A percentile compares a stretch with the other conserved stretches of the same genome.
Conservation (phyloP, 2,888 invertebrate genomes). For the Danaus chrysippus region DNA sequence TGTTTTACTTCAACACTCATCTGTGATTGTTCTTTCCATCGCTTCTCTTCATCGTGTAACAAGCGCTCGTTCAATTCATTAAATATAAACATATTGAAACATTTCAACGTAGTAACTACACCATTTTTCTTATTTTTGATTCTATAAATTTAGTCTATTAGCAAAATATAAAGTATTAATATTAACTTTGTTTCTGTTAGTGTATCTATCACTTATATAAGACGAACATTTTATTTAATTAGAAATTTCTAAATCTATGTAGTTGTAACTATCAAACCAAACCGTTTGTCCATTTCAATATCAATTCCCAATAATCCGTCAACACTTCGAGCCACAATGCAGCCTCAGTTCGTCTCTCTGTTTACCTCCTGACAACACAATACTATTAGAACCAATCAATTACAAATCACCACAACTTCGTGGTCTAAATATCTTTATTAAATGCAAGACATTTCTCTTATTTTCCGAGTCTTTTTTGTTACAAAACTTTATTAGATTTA, state of each 20-base stretch:
- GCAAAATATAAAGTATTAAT: no score
- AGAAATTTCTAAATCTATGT: background rate
- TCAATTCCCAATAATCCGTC: background rate
- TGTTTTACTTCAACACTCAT: no score
- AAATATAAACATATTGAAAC: no score
- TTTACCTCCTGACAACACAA: slow-evolving; percentile 29
- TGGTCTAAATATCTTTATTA: background rate
- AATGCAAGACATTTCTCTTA: background rate
- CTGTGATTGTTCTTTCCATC: no score
- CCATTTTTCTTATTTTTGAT: no score
- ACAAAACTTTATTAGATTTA: background rate
- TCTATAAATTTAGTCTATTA: no score
- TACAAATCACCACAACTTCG: background rate
- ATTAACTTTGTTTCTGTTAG: no score
- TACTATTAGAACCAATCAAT: slow-evolving; percentile 26
- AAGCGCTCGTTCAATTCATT: no score
- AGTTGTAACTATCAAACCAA: background rate
- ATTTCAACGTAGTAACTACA: no score
- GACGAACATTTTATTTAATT: background rate
- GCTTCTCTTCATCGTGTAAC: no score
- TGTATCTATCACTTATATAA: no score
- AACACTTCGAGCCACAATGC: slow-evolving; percentile 6
- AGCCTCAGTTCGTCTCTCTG: slow-evolving; percentile 20
- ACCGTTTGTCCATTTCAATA: background rate
- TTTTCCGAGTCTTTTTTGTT: background rate